Evolutionary conservation across 2,888 invertebrate species (phyloP).

Genomic region (Frankliniella fusca): DNA sequence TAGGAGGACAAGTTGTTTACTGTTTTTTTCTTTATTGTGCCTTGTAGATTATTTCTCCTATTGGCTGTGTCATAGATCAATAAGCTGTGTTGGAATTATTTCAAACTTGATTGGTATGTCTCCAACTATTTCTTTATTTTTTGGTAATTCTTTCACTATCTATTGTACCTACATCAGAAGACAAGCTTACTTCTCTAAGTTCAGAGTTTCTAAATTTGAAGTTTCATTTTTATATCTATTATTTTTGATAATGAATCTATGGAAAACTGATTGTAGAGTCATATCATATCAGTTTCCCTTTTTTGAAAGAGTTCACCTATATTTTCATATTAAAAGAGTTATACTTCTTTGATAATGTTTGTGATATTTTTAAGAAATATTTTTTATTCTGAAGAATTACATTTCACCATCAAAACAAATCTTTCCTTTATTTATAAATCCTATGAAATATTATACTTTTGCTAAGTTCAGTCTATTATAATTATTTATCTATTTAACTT

Average conservation of each 20-base stretch:
- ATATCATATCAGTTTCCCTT: not conserved
- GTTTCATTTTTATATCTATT: not conserved
- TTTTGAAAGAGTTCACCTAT: not conserved
- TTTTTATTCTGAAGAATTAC: not conserved
- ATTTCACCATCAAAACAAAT: not conserved
- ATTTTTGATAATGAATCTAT: not conserved
- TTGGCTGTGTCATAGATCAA: constrained; percentile 6
- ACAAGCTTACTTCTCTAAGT: not conserved
- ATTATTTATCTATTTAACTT: no score
- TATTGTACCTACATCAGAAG: not conserved
- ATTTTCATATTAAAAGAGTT: not conserved
- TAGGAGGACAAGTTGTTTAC: no score
- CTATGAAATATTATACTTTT: no score
- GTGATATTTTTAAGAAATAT: not conserved
- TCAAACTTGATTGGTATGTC: no score
- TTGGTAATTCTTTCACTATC: not conserved
- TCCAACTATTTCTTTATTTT: no score
- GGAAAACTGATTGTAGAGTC: not conserved
- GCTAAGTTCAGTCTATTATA: no score
- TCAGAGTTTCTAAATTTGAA: not conserved
- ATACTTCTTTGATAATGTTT: not conserved
- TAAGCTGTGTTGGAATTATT: not conserved
- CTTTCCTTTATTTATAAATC: not conserved
- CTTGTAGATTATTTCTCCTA: not conserved
- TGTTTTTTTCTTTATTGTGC: not conserved